Conservation (phyloP, 2,888 invertebrate species). For the Podabrus alpinus region DNA sequence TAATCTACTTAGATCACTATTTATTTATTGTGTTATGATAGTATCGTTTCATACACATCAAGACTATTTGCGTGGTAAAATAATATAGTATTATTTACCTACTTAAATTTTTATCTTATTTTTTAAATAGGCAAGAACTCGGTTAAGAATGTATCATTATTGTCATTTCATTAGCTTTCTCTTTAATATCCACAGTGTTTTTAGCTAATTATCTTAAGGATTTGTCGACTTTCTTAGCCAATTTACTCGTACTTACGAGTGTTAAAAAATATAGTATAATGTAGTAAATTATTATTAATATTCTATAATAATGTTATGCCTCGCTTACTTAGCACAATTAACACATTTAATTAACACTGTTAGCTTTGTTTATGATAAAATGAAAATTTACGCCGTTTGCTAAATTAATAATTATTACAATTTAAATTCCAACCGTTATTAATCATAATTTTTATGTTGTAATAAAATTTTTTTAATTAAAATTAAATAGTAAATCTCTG, state of each 20-base stretch:
- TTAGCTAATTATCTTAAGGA: neutral
- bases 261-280: neutral
- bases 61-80: too few species aligned
- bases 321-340: neutral
- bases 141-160: neutral
- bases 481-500: too few species aligned
- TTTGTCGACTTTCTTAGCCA: neutral
- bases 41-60: too few species aligned
- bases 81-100: too few species aligned
- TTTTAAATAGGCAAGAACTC: neutral
- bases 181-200: neutral
- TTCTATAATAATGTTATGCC: neutral
- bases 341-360: neutral
- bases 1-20: too few species aligned
- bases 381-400: neutral
- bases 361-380: neutral
- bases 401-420: too few species aligned
- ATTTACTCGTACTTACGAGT: neutral
- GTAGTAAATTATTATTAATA: neutral
- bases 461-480: too few species aligned
- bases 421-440: too few species aligned
- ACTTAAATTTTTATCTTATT: too few species aligned
- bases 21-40: too few species aligned
- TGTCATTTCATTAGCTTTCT: neutral
- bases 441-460: too few species aligned